phyloP scores from a whole-genome alignment of 2,113 vertebrate genomes.

The Sander vitreus region DNA sequence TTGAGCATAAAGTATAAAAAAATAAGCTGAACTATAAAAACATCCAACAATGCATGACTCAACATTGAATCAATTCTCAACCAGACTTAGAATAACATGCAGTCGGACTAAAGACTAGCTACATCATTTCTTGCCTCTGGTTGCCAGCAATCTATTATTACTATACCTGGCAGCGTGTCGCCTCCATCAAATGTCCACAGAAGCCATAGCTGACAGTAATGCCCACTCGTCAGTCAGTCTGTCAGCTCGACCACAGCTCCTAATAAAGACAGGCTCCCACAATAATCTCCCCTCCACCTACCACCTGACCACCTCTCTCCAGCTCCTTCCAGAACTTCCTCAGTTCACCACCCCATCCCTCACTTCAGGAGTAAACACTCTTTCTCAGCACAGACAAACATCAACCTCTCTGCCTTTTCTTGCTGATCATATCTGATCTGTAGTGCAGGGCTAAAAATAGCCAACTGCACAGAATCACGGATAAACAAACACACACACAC shows the following conservation, averaged over 20 bases:
- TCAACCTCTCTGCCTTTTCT: slow-evolving; percentile 14
- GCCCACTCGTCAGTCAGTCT: slow-evolving; percentile 40
- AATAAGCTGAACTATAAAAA: slow-evolving; percentile 21
- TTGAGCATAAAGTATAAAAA: not conserved
- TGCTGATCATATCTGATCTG: slow-evolving; percentile 43
- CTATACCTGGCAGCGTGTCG: slow-evolving; percentile 58
- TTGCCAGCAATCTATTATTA: slow-evolving; percentile 52
- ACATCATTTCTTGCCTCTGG: slow-evolving; percentile 23
- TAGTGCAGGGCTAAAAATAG: slow-evolving; percentile 53
- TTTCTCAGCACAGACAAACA: slow-evolving; percentile 25
- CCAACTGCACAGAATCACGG: slow-evolving; percentile 14
- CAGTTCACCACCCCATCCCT: slow-evolving; percentile 30
- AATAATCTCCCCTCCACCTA: slow-evolving; percentile 45
- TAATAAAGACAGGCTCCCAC: slow-evolving; percentile 45
- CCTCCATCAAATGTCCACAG: slow-evolving; percentile 63
- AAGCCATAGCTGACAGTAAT: slow-evolving; percentile 52
- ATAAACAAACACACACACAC: slow-evolving; percentile 26
- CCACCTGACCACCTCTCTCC: slow-evolving; percentile 57
- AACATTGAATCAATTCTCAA: slow-evolving; percentile 16
- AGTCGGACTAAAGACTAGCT: slow-evolving; percentile 8
- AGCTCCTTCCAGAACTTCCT: slow-evolving; percentile 38
- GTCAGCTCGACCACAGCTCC: slow-evolving; percentile 39
- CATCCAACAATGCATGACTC: slow-evolving; percentile 8
- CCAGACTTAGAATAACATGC: slow-evolving; percentile 38
- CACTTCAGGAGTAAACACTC: slow-evolving; percentile 46